Conservation (phyloP, 2,888 invertebrate species). For the Sphecodes monilicornis region DNA sequence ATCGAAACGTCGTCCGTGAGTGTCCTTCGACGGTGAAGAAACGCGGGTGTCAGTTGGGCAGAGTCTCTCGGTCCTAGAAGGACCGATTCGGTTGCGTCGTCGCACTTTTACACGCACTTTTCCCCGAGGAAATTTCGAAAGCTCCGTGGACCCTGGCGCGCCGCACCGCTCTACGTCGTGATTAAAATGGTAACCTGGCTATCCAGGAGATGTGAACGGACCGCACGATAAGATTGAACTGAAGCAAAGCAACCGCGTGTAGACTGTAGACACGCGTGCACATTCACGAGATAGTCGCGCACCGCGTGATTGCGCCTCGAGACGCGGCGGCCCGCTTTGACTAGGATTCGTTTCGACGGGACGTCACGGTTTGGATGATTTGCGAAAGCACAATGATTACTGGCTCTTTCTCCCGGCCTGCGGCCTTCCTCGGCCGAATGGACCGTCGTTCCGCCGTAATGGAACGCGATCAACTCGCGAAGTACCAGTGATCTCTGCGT, state of each 20-base stretch:
- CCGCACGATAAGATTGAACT: conserved; percentile 77
- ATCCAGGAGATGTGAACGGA: conserved; percentile 68
- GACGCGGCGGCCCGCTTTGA: conserved; percentile 18
- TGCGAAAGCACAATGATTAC: conserved; percentile 5
- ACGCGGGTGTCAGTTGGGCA: background rate
- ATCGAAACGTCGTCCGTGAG: background rate
- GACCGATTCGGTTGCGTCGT: background rate
- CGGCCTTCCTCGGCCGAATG: no score
- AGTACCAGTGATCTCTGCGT: background rate
- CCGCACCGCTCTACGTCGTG: conserved; percentile 20
- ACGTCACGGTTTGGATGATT: conserved; percentile 7
- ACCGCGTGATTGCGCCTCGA: conserved; percentile 22
- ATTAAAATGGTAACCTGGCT: conserved; percentile 40
- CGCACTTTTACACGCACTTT: conserved; percentile 36
- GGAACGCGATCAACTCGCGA: background rate
- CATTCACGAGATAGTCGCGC: conserved; percentile 40
- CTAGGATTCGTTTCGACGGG: conserved; percentile 20
- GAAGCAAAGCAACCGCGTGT: conserved; percentile 41
- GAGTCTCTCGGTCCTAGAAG: background rate
- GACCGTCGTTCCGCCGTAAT: background rate
- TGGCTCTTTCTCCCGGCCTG: background rate
- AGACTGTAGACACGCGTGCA: conserved; percentile 44
- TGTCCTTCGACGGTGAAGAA: background rate
- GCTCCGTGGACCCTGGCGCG: background rate
- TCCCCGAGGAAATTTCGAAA: conserved; percentile 26